Base-by-base conservation (phyloP, 2,113 vertebrate species). In the Amblyopsis rosae region DNA sequence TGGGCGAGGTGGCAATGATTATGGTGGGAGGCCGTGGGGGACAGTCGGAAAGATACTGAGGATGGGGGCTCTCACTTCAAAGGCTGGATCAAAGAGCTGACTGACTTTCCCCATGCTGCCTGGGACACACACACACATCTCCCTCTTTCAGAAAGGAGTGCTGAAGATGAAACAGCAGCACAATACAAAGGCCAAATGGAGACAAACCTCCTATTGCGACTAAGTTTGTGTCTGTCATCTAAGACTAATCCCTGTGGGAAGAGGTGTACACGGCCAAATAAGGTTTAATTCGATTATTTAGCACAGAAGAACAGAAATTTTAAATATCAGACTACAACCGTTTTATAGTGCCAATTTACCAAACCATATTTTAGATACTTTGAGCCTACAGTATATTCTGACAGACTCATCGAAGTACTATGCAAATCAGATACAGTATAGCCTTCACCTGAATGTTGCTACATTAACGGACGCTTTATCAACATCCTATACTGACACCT, bases 61-160 rank as follows among this genome's bases (percentile, higher is more conserved):
- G 81, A 89, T 89, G 85, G 82, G 83, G 83, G 82, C 74, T 75
- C 59, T 80, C 81, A 75, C 77, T 82, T 81, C 86, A 88, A 89
- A 88, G 79, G 60, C 63, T 68, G 70, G 76, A 86, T 86, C 81
- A 84, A 85, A 87, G 84, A 64, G 67, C 48, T 67, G 53, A 53
- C 74, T 69, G 69, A 70, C 33, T 63, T 71, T 51, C 48, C 62
- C 55, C 17, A 54, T 4, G 33, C 16, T 47, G 16, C 46, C 65
- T 48, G 45, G 15, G 16, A 17, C n/a, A 47, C 50, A 47, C 60
- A 33, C 54, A 75, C 68, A 69, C 68, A 75, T 62, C 67, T 82
- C 64, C 75, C 71, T 66, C 59, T 45, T 50, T 0, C 72, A 12
- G 65, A 75, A 60, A 77, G 4, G 47, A 58, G 55, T 17, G 57